Base-by-base conservation (phyloP, 2,797 vertebrate genomes). In the Falco novaeseelandiae region DNA sequence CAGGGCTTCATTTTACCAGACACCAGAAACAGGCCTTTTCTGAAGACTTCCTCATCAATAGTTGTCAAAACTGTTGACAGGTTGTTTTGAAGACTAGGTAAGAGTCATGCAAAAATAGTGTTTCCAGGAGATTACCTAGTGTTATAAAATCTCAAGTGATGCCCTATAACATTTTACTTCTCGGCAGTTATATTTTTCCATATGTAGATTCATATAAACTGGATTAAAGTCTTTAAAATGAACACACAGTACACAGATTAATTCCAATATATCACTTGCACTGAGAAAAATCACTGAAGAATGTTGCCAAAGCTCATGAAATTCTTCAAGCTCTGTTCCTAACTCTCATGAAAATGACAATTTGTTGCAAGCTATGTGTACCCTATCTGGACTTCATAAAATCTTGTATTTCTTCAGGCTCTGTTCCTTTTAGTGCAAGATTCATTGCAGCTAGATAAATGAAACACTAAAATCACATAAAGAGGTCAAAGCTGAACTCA, bases 111-210 rank as follows among this genome's bases (percentile, higher is more conserved):
- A 96, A 79, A 83, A 97, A 94, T 91, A 94, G 72, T 91, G 92
- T 91, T 97, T 97, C 73, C 63, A 97, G 80, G 72, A 94, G 42
- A 80, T 97, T 97, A 96, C 84, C 52, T 93, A 93, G 91, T 90
- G 93, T 90, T 96, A 91, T 89, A 96, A 97, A 97, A 96, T 88
- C 85, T 96, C 89, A 87, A 32, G 74, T 92, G 95, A 91, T 92
- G 67, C 91, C 34, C 19, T 78, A 89, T 91, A 94, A 97, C 25
- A 77, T 97, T 96, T 98, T 94, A 96, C 42, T 93, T 54, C 71
- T 79, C 42, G 90, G 59, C 74, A 96, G 70, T 87, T 95, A 63
- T 76, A 89, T 23, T 15, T 96, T 95, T 93, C 90, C 67, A 90
- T 79, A 46, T 80, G 46, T 80, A 95, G 74, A 89, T 89, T 70